Percentiles rank a stretch among this genome's conserved stretches.
These are phyloP conservation scores for Oreonectes daqikongensis DNA, from an alignment of 2,797 vertebrate genomes.

Conservation along the genomic window DNA sequence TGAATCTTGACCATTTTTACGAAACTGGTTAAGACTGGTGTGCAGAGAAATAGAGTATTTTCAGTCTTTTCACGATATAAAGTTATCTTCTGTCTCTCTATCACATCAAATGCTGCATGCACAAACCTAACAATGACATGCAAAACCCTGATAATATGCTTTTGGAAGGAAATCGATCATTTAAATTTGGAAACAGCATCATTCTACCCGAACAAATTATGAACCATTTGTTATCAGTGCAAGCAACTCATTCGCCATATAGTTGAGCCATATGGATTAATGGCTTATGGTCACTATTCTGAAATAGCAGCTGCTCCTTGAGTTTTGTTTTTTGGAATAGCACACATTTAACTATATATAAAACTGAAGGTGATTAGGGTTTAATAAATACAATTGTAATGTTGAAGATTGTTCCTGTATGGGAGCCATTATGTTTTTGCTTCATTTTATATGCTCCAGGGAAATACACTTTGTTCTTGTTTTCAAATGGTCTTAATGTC, in stretches of 20 bases:
- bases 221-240: neutral
- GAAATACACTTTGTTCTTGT: neutral
- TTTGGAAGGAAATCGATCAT: neutral
- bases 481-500: neutral
- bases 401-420: neutral
- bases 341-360: too few species aligned
- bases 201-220: neutral
- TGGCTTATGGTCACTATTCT: too few species aligned
- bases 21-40: neutral
- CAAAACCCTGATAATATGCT: neutral
- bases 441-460: neutral
- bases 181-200: neutral
- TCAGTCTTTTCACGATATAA: neutral
- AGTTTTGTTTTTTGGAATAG: too few species aligned
- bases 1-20: slow-evolving; percentile 16
- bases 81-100: neutral
- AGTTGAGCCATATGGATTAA: neutral
- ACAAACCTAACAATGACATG: neutral
- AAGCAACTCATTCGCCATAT: neutral
- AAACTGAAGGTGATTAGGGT: too few species aligned
- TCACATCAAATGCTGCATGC: neutral
- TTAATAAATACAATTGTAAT: neutral
- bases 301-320: too few species aligned
- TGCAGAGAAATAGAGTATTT: neutral
- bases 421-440: neutral